These are phyloP conservation scores for Eucriotettix oculatus DNA, from an alignment of 2,888 invertebrate species.

Conservation along the genomic window DNA sequence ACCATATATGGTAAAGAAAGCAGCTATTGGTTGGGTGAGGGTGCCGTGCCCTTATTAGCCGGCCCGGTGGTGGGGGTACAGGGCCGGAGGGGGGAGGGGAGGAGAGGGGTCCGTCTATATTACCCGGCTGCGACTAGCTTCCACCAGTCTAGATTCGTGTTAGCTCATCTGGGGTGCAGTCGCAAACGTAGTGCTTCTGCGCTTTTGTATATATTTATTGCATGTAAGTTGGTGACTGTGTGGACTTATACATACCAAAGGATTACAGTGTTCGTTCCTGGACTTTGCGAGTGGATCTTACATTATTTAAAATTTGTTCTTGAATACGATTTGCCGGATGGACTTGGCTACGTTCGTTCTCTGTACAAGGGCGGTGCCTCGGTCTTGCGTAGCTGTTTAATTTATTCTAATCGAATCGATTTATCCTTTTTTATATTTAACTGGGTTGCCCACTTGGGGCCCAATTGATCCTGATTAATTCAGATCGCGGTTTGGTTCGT, in stretches of 20 bases:
- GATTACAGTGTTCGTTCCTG: neutral
- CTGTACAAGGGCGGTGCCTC: neutral
- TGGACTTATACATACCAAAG: neutral
- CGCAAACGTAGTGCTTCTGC: neutral
- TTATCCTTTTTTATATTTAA: neutral
- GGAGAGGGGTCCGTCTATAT: slow-evolving; percentile 8
- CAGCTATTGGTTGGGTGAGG: slow-evolving; percentile 42
- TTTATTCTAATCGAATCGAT: no score
- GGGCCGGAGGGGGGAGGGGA: slow-evolving; percentile 21
- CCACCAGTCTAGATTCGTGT: slow-evolving; percentile 13
- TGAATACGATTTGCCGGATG: slow-evolving; percentile 1
- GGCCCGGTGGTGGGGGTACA: slow-evolving; percentile 32
- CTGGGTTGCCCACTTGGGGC: neutral
- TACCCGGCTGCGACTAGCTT: slow-evolving; percentile 8
- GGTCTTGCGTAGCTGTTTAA: neutral
- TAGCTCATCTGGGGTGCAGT: neutral
- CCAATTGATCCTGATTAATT: neutral
- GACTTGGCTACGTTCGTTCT: neutral
- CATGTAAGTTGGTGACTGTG: slow-evolving; percentile 1
- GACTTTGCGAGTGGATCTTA: neutral
- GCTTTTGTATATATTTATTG: slow-evolving; percentile 1
- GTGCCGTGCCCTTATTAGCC: slow-evolving; percentile 20
- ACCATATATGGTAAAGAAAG: slow-evolving; percentile 67
- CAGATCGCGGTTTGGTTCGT: neutral
- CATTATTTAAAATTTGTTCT: neutral